phyloP scores from a whole-genome alignment of 1,140 invertebrate genomes.

The Trachymyrmex cornetzi region DNA sequence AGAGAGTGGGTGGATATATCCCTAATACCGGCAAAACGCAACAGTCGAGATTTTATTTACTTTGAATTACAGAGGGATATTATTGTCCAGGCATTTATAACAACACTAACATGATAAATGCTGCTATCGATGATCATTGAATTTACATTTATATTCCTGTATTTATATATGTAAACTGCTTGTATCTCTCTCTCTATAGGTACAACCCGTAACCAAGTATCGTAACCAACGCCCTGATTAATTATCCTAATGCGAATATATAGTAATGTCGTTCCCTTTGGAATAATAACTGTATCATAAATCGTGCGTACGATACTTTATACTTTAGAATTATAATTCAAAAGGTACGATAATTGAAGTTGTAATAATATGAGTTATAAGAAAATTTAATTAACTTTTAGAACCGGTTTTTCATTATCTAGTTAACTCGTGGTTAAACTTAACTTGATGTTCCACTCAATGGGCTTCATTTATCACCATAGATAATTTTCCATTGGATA shows the following conservation, averaged over 20 bases:
- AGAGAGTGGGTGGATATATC: slow-evolving; percentile 47
- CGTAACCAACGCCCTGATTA: no score
- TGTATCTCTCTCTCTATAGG: no score
- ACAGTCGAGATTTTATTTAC: slow-evolving; percentile 35
- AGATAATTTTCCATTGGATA: no score
- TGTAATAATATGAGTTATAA: neutral
- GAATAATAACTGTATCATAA: no score
- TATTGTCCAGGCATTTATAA: neutral
- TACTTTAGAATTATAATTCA: neutral
- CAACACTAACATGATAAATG: neutral
- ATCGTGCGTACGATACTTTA: neutral
- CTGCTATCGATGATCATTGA: neutral
- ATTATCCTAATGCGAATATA: no score
- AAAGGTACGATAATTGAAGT: neutral
- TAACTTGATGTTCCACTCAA: no score
- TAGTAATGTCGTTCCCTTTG: no score
- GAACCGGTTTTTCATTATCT: no score
- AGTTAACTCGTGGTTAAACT: no score
- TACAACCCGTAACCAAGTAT: no score
- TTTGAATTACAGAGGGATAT: neutral
- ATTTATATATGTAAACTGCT: neutral
- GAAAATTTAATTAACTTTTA: neutral
- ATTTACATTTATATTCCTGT: neutral
- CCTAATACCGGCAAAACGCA: neutral
- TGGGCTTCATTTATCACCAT: no score